Base-by-base conservation (phyloP, 2,888 invertebrate species). In the Synanthedon andrenaeformis region DNA sequence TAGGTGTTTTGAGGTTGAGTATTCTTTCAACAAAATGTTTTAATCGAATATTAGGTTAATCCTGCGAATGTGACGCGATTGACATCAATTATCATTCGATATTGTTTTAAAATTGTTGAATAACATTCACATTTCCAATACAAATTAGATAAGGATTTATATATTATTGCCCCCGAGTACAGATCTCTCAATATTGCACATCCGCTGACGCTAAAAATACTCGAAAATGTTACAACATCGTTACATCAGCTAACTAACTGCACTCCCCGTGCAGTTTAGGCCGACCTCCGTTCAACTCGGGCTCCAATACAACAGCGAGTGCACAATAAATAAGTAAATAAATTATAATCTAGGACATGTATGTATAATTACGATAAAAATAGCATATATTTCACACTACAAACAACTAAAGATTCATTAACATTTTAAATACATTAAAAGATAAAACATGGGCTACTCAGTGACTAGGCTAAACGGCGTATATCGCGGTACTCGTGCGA, bases 401-500 rank as follows among this genome's bases (percentile, higher is more conserved):
- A 75, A 74, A 79, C 72, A 85, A 85, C 84, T 82, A 85, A 82
- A 85, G 80, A 83, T 85, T 77, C 79, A 77, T 78, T 74, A 79
- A 82, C 72, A 78, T 74, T 79, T 76, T 74, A 76, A 79, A 80
- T 82, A 83, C 70, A 78, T 76, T 80, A 79, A 67, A 77, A 77
- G 79, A 76, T 82, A 83, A 76, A 84, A 83, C 80, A 82, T 82
- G 74, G 77, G 75, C 84, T 84, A 83, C 76, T 79, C 81, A 79
- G 76, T 87, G 86, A 87, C 86, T 87, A 87, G 85, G 84, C 83
- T 85, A 84, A 35, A 76, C 79, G 74, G 82, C 81, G 78, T 76
- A 76, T 72, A 73, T 48, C 72, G n/a, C n/a, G n/a, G n/a, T n/a
- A n/a, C n/a, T n/a, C n/a, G n/a, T n/a, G n/a, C n/a, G n/a, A n/a